These are phyloP conservation scores for Mythimna ferrago DNA, from an alignment of 2,888 invertebrate species.

Conservation along the genomic window DNA sequence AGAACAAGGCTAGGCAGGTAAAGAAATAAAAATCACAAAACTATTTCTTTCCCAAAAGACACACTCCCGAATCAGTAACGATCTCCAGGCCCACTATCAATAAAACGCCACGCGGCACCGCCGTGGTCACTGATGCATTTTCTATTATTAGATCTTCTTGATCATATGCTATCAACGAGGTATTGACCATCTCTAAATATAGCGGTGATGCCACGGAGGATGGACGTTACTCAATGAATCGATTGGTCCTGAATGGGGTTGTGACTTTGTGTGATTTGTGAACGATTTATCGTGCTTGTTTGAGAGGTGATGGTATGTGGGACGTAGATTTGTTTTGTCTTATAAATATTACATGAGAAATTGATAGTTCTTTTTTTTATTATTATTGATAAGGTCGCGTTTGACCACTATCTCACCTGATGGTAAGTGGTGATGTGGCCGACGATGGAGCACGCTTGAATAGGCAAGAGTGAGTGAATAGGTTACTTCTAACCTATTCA, in stretches of 20 bases:
- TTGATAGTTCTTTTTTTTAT: no score
- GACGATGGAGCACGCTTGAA: no score
- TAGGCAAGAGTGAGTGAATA: no score
- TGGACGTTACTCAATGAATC: conserved; percentile 64
- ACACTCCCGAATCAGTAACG: conserved; percentile 10
- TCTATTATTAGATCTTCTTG: conserved; percentile 79
- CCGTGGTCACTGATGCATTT: conserved; percentile 77
- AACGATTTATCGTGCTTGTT: conserved; percentile 34
- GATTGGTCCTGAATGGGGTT: conserved; percentile 57
- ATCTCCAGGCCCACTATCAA: conserved; percentile 57
- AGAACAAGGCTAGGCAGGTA: no score
- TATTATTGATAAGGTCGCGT: no score
- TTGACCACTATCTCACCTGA: no score
- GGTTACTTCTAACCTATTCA: no score
- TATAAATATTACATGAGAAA: background rate
- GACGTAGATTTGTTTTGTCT: background rate
- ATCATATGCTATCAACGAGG: conserved; percentile 69
- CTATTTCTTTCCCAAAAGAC: conserved; percentile 19
- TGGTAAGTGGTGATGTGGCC: no score
- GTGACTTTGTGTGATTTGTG: conserved; percentile 40
- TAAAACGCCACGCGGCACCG: conserved; percentile 63
- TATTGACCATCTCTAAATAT: conserved; percentile 78
- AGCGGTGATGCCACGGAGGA: conserved; percentile 72
- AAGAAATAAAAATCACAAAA: no score
- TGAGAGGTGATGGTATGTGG: conserved; percentile 25